Evolutionary conservation across 2,888 invertebrate species (phyloP), one percentile per base, ranked within the genome.

Genomic region (Biston betularia): DNA sequence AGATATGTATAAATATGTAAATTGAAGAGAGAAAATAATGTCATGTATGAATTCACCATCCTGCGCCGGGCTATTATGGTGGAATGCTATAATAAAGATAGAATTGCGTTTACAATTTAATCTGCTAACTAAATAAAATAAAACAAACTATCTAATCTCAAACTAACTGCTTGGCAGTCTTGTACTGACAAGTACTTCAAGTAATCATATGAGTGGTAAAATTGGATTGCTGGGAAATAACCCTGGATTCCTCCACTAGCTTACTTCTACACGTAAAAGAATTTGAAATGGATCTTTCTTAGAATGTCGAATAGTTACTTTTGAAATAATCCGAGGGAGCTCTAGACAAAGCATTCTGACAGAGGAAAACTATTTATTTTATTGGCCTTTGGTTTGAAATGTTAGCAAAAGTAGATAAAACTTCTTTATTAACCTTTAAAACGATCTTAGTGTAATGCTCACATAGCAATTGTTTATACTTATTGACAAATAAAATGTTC

Each of bases 311-410:
- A 56, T 49, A 52, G 38, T 53, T 62, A 58, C 53, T 49, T 62
- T 62, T 12, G 38, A 66, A 62, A 66, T 57, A 54, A 67, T 67
- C 58, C 48, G 54, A 48, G 4, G 9, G 49, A 49, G 24, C 58
- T 67, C 52, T 38, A 48, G 58, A 54, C 63, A 54, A 54, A 54
- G 55, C 63, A 55, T 24, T 52, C 46, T 9, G 38, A 45, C 54
- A 44, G 50, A 45, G 46, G 15, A 54, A 61, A 58, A 53, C 67
- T 58, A 59, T 67, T 67, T 67, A 48, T 67, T 67, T 63, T 58
- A 67, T 67, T 63, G 45, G 58, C 34, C 11, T 67, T 58, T 63
- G 14, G 24, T 49, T 38, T 38, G 24, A 24, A 24, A 2, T 9
- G 38, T 38, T 38, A 38, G 1, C 6, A 38, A 24, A 24, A 24